Evolutionary conservation across 2,113 vertebrate species (phyloP), one percentile per base, ranked within the genome.

Genomic region (Columba livia): DNA sequence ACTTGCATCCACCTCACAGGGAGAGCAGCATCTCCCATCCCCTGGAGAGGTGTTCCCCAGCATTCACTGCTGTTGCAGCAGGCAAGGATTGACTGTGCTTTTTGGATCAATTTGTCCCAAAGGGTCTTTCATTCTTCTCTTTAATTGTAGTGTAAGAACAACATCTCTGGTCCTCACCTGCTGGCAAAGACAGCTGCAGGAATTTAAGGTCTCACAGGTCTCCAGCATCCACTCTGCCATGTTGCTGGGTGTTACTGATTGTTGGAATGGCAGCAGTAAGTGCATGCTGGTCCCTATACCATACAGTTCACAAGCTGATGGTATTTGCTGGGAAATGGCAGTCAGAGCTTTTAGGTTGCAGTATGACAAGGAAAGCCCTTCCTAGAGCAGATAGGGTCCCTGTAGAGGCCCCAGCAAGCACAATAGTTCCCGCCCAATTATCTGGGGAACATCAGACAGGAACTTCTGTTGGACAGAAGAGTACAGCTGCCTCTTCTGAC

Each of bases 11-110:
- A 42, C n/a, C 40, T 67, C 53, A 42, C 53, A 47, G 15, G 54
- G 4, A 12, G 15, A 61, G 28, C 10, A 77, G 6, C n/a, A 54
- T 50, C 42, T 71, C 29, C n/a, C 15, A 21, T 4, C 21, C 26
- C 29, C 5, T 36, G 11, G 25, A 50, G 11, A 66, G 19, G 23
- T 36, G 12, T n/a, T 82, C 21, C 21, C 28, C 51, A 56, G 18
- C 31, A 44, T 16, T 25, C 4, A 6, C 25, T 60, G 5, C 11
- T 70, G 21, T 65, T 44, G 74, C 72, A 62, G 10, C 13, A 23
- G 25, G 14, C 38, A 74, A 85, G 38, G 40, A n/a, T 13, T 9
- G 18, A 53, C 44, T 4, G 1, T 1, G 1, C 0, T n/a, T 79
- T 81, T 82, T 32, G 6, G 15, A 73, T 25, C 4, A 53, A 26